Base-by-base conservation (phyloP, 2,113 vertebrate species). In the Melanerpes aurifrons region DNA sequence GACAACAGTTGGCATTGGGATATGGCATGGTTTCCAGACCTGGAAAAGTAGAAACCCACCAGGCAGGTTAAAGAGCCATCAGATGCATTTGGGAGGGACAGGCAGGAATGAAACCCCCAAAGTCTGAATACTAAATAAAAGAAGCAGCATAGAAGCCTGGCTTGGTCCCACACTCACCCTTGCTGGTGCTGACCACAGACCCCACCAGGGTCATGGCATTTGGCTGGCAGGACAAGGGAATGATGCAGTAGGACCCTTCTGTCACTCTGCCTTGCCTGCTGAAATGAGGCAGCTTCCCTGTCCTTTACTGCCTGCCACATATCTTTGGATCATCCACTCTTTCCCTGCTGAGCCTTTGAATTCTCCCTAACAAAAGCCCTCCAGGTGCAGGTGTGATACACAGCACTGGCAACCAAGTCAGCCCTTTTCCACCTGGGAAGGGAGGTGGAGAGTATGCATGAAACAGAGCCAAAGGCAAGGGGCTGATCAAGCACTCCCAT, bases 401-500 rank as follows among this genome's bases (percentile, higher is more conserved):
- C 45, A 57, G 54, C 62, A 10, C 66, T 50, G 69, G 21, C 28
- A 91, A 64, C 15, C 31, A 57, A 48, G 69, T 69, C 82, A 92
- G 72, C 62, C 62, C 72, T 90, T 80, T 86, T 69, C 85, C 62
- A 86, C 18, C 76, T 62, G 89, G 76, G 37, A 81, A 87, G 32
- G 40, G 43, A 86, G 57, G 64, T 4, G 54, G 69, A 83, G 10
- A 70, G 80, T 43, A 12, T 22, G 40, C 17, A 10, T 25, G 56
- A 77, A 71, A 35, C 28, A 54, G 28, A 94, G 92, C 79, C 45
- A 54, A 86, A 54, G 45, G 66, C 70, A 83, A 95, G 67, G 59
- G 67, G 40, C 77, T 83, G 71, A 94, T 50, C 47, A 32, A 94
- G 76, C 90, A 82, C 29, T 94, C 84, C 89, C 67, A 59, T 26